Evolutionary conservation across 2,113 vertebrate genomes (phyloP), one percentile per base, ranked within the genome.

Genomic region (Sula dactylatra): DNA sequence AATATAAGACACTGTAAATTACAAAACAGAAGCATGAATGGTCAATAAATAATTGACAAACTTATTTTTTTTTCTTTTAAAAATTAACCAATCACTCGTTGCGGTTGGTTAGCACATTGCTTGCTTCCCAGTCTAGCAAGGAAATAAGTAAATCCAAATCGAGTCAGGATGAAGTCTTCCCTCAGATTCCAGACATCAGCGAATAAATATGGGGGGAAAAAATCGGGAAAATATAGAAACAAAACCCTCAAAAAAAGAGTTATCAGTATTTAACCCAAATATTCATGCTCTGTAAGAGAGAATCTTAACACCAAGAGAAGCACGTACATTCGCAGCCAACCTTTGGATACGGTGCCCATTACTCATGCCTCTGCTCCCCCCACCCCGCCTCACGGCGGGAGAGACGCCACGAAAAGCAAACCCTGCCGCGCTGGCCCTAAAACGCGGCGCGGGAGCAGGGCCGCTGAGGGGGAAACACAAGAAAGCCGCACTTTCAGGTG

Each of bases 341-440:
- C 32, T 15, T 13, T 4, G 7, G 58, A 6, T 11, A 15, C 22
- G 14, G 0, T 7, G 4, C 18, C 19, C 21, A 7, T 12, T 44
- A 13, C 27, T 15, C 24, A 12, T 29, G 1, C 31, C 40, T 15
- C 45, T 14, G 12, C 31, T 9, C 26, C 4, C 50, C 31, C 26
- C 4, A 42, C 31, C 18, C 58, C 2, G 24, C 44, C 22, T 24
- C 36, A 14, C 1, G 5, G 11, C 10, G 38, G 58, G 3, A 25
- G 7, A 14, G 47, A 38, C 66, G 29, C 32, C 26, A 1, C 2
- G 32, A 27, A 17, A 0, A 13, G 19, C 80, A 3, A 34, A 3
- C 12, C 22, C 0, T 0, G 25, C 36, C 4, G 2, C 62, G 2
- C 9, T 0, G 69, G 20, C 64, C 69, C 0, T 1, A 6, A 1